Evolutionary conservation across 2,113 vertebrate genomes (phyloP).

Genomic region (Cygnus atratus): DNA sequence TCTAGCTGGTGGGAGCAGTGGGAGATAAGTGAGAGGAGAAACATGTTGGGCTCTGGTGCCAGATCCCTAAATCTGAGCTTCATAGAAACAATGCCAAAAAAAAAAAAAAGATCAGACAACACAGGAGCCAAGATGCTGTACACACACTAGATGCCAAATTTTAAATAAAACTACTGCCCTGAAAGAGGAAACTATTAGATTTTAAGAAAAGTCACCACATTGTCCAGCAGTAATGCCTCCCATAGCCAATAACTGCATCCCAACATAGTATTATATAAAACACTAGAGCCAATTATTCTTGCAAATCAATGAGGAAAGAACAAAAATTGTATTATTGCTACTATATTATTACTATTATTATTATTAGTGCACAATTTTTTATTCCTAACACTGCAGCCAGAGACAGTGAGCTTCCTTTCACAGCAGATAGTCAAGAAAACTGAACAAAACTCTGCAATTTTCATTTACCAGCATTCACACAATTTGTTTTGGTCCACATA

Average conservation of each 20-base stretch:
- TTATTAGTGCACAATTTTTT: not conserved
- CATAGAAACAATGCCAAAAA: slow-evolving; percentile 6
- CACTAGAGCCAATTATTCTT: not conserved
- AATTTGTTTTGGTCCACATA: slow-evolving; percentile 26
- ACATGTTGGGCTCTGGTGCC: not conserved
- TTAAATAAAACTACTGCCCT: not conserved
- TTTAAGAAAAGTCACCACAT: not conserved
- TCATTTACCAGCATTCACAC: slow-evolving; percentile 7
- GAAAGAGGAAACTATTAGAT: not conserved
- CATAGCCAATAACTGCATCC: not conserved
- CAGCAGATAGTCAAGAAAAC: not conserved
- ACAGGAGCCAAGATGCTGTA: not conserved
- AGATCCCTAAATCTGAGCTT: not conserved
- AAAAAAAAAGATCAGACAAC: not conserved
- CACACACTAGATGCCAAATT: not conserved
- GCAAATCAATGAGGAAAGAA: not conserved
- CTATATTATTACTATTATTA: not conserved
- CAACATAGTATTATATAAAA: not conserved
- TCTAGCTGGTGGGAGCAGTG: not conserved
- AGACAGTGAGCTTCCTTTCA: not conserved
- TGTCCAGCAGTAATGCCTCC: not conserved
- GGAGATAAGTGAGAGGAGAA: slow-evolving; percentile 14
- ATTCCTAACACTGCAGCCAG: not conserved
- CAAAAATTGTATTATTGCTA: not conserved
- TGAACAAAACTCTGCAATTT: not conserved